These are phyloP conservation scores for Rhabdomys dilectus DNA, from an alignment of 2,113 vertebrate species.

Conservation along the genomic window DNA sequence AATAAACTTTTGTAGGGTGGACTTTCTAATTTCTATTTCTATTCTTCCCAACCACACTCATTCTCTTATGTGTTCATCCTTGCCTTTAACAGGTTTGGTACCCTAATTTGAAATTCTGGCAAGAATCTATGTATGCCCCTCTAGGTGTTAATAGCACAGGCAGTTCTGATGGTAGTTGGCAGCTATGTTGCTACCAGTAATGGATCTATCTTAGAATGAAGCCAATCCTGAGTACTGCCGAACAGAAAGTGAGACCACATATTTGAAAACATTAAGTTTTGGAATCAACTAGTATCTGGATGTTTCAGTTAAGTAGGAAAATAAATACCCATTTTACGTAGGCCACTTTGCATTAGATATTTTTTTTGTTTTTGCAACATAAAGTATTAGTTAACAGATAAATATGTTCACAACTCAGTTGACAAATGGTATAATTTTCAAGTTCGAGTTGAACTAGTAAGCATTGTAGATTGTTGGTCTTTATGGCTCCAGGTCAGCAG, in stretches of 20 bases:
- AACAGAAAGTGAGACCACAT: constrained; percentile 23
- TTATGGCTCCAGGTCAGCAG: background rate
- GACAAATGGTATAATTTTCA: constrained; percentile 26
- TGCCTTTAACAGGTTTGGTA: constrained; percentile 36
- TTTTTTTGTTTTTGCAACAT: background rate
- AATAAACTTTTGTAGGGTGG: background rate
- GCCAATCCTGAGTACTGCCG: background rate
- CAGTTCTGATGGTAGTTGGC: constrained; percentile 10
- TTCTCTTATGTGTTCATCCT: background rate
- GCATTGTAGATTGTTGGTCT: constrained; percentile 13
- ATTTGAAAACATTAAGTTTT: constrained; percentile 30
- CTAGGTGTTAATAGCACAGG: constrained; percentile 35
- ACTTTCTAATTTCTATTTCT: background rate
- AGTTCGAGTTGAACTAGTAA: constrained; percentile 7
- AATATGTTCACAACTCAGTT: constrained; percentile 32
- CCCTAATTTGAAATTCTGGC: constrained; percentile 43
- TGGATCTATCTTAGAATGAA: background rate
- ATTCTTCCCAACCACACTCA: constrained; percentile 16
- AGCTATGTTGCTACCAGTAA: background rate
- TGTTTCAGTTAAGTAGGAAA: constrained; percentile 41
- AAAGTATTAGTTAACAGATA: constrained; percentile 21
- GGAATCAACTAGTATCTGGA: background rate
- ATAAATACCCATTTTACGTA: constrained; percentile 14
- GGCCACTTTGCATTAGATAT: background rate
- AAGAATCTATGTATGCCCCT: constrained; percentile 16